A percentile compares a stretch with the other conserved stretches of the same genome.
Conservation (phyloP, 1,140 invertebrate species). For the Heliconius himera region DNA sequence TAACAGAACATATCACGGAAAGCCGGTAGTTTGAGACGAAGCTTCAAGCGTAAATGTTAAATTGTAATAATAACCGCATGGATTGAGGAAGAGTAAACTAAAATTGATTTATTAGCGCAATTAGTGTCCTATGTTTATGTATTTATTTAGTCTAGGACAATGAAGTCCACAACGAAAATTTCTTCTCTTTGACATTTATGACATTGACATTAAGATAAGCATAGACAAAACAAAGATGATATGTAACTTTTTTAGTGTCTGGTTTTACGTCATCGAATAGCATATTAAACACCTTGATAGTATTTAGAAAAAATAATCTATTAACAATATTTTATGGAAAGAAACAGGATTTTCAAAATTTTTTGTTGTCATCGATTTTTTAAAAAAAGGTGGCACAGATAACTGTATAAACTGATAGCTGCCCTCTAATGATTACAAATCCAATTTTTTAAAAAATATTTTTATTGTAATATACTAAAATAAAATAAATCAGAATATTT, state of each 20-base stretch:
- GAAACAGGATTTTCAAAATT: too few relatives aligned
- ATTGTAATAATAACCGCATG: slow-evolving; percentile 14
- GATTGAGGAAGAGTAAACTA: slow-evolving; percentile 17
- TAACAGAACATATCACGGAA: slow-evolving; percentile 52
- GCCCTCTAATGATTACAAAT: too few relatives aligned
- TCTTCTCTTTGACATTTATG: slow-evolving; percentile 12
- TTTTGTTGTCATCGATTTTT: too few relatives aligned
- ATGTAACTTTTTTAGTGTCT: not conserved
- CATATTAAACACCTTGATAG: not conserved
- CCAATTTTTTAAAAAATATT: too few relatives aligned
- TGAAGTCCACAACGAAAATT: slow-evolving; percentile 20
- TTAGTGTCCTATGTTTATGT: slow-evolving; percentile 29
- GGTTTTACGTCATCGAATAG: not conserved
- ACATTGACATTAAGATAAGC: slow-evolving; percentile 14
- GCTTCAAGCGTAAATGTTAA: slow-evolving; percentile 14
- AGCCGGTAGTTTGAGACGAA: slow-evolving; percentile 37
- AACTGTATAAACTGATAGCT: too few relatives aligned
- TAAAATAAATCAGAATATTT: too few relatives aligned
- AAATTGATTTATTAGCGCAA: slow-evolving; percentile 23
- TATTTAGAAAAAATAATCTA: too few relatives aligned
- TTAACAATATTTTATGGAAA: too few relatives aligned
- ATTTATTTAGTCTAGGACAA: slow-evolving; percentile 25
- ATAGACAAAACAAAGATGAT: not conserved
- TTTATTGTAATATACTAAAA: too few relatives aligned
- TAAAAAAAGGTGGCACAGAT: too few relatives aligned